phyloP scores from a whole-genome alignment of 2,888 invertebrate species.

The Mythimna ferrago region DNA sequence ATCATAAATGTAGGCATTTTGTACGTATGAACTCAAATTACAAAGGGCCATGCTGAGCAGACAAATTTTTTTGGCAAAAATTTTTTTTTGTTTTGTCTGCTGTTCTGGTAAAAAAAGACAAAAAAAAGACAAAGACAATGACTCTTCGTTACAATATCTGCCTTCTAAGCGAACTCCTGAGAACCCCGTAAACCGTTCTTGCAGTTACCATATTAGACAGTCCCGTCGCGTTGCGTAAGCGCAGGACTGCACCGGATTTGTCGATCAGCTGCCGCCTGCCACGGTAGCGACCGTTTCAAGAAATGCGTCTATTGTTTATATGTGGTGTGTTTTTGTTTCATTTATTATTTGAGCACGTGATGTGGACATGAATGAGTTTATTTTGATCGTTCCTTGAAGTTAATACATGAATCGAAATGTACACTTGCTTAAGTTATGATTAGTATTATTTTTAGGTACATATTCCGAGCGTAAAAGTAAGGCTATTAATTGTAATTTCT shows the following conservation, averaged over 20 bases:
- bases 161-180: not conserved
- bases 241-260: constrained; percentile 60
- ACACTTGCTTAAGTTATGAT: no score
- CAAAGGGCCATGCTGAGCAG: no score
- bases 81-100: no score
- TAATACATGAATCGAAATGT: no score
- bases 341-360: constrained; percentile 56
- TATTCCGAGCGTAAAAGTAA: no score
- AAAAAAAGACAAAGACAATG: no score
- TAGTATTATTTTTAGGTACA: no score
- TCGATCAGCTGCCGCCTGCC: constrained; percentile 72
- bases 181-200: not conserved
- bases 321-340: constrained; percentile 53
- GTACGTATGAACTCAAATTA: no score
- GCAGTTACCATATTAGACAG: constrained; percentile 18
- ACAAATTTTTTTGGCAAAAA: no score
- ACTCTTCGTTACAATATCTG: not conserved
- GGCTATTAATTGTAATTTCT: no score
- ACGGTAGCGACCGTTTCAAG: constrained; percentile 51
- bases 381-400: constrained; percentile 29
- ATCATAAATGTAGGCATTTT: not conserved
- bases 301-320: constrained; percentile 55
- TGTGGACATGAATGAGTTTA: constrained; percentile 36
- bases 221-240: constrained; percentile 37
- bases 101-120: no score